Evolutionary conservation across 2,888 invertebrate genomes (phyloP), one percentile per base, ranked within the genome.

Genomic region (Eupithecia pulchellata): DNA sequence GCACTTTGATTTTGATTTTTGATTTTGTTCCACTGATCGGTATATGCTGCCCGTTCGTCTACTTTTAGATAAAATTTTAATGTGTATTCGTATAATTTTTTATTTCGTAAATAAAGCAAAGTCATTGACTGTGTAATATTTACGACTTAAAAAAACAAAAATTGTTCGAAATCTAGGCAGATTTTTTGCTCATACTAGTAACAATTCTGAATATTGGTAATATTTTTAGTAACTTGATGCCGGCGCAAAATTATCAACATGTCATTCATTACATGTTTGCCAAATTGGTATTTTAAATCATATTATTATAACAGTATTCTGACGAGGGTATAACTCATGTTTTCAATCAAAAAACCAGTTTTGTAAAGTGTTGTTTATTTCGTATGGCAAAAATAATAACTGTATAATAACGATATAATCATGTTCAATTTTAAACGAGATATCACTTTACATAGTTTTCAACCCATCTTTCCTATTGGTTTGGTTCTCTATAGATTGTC

Each of bases 281-380:
- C 34, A n/a, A 57, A 66, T 34, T 52, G 25, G 52, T 52, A 52
- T 60, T 66, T 64, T 58, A 57, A 71, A 61, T 64, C 47, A 34
- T 47, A 27, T 9, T 34, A 34, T 9, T 9, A 9, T 72, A 68
- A 68, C 72, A 57, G 72, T 66, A 71, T 62, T 68, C 55, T 27
- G 42, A 47, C 58, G 36, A 65, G 61, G 68, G 55, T 65, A 42
- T 47, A 66, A 61, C 42, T 47, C 64, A 17, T 55, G 62, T 34
- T 30, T 60, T 32, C 60, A 64, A 64, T 68, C 60, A 64, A 32
- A 60, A 64, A 61, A 71, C 71, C 71, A 36, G 71, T 71, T 71
- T 39, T 39, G 64, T 25, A 61, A 11, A 32, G 30, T 36, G 9
- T 52, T 52, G 1, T 52, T 30, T 36, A 55, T 60, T 61, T 67